Base-by-base conservation (phyloP, 2,113 vertebrate genomes). In the Podarcis cretensis region DNA sequence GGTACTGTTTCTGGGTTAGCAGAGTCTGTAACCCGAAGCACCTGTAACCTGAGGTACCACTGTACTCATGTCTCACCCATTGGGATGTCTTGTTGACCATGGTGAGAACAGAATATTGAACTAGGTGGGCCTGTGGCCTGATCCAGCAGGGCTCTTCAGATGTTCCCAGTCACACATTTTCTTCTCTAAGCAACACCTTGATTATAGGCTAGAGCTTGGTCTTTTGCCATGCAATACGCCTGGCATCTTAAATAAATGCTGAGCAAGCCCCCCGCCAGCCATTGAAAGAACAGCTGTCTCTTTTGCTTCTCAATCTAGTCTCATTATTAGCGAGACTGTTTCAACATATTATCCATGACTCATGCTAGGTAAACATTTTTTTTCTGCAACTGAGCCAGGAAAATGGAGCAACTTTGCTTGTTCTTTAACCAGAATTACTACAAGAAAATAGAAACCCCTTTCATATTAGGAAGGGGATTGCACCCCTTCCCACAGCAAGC, bases 351-450 rank as follows among this genome's bases (percentile, higher is more conserved):
- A 78, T 0, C 3, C 8, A 37, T 83, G 81, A 83, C n/a, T 84
- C 12, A 1, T 65, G 87, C 84, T 57, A 74, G 25, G 35, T 48
- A 89, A 89, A 78, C 68, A 57, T 85, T 87, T 81, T 87, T 81
- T 85, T 40, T 6, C 84, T 1, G 5, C 20, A 35, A 37, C 18
- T 20, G 3, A 83, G 79, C 40, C 78, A 90, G 86, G 65, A 87
- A 89, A 8, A 77, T 73, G 30, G 13, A 18, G 65, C 6, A 59
- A 71, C 57, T 91, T 75, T 83, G 81, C 23, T 81, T 57, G 48
- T 59, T 79, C 71, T 91, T 77, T 84, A 68, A 0, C 74, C 32
- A 5, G 63, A 54, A 63, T 18, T 73, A 89, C 89, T 25, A 78
- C 78, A 35, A 88, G 74, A 81, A 85, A 86, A 48, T 76, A 89